Evolutionary conservation across 2,113 vertebrate genomes (phyloP).

Genomic region (Lophius piscatorius): DNA sequence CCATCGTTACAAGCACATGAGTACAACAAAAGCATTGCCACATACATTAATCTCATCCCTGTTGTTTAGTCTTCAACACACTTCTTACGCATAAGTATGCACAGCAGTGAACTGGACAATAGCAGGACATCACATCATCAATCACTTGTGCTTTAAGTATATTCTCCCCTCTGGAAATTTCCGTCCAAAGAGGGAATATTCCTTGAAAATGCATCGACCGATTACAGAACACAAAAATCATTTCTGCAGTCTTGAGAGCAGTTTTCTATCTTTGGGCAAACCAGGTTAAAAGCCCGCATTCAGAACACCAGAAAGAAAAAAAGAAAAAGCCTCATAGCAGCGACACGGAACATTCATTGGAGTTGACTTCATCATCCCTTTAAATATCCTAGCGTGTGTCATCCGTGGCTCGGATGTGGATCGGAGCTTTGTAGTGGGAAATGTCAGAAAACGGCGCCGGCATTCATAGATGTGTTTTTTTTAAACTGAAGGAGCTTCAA

Average conservation of each 20-base stretch:
- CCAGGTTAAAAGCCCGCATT: conserved; percentile 53
- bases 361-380: conserved; percentile 2
- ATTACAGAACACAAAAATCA: conserved; percentile 33
- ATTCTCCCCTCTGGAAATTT: conserved; percentile 26
- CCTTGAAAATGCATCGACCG: conserved; percentile 23
- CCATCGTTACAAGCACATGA: conserved; percentile 65
- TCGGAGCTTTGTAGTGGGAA: not conserved
- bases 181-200: conserved; percentile 34
- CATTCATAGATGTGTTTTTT: not conserved
- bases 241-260: conserved; percentile 20
- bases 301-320: conserved; percentile 52
- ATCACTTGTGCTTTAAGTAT: conserved; percentile 65
- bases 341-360: conserved; percentile 45
- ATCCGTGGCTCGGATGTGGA: conserved; percentile 7
- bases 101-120: conserved; percentile 57
- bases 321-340: conserved; percentile 57
- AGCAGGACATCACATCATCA: conserved; percentile 61
- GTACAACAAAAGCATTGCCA: conserved; percentile 68
- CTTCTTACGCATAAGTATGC: conserved; percentile 48
- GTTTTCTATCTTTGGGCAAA: conserved; percentile 22
- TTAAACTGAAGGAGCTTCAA: not conserved
- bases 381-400: conserved; percentile 5
- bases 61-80: conserved; percentile 38
- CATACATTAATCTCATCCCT: conserved; percentile 39
- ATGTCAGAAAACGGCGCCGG: not conserved